Percentiles rank a stretch among this genome's conserved stretches.
phyloP scores from a whole-genome alignment of 2,888 invertebrate genomes.

The Ptilodon capucinus region DNA sequence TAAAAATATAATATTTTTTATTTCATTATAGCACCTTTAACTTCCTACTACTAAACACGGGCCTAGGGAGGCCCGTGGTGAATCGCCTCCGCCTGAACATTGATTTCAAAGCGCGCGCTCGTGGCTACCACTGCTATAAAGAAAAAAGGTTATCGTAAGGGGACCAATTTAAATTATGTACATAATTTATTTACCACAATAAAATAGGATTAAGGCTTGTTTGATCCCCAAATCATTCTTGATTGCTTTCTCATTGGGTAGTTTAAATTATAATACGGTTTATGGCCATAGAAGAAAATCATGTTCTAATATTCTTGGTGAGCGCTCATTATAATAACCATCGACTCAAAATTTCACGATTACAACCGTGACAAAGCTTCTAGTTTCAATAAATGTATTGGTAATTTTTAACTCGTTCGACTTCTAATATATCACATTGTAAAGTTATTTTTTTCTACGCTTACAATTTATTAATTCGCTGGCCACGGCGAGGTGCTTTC shows the following conservation, averaged over 20 bases:
- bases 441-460: conserved; percentile 52
- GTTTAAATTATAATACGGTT: conserved; percentile 3
- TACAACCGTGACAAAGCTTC: conserved; percentile 17
- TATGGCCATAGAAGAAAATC: conserved; percentile 7
- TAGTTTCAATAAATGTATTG: conserved; percentile 21
- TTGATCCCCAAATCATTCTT: conserved; percentile 2
- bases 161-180: no score
- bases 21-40: no score
- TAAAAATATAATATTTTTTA: no score
- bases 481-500: conserved; percentile 63
- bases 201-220: no score
- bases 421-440: conserved; percentile 55
- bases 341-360: no score
- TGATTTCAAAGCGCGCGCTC: no score
- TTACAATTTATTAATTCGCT: conserved; percentile 70
- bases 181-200: no score
- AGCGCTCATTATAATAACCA: conserved; percentile 1
- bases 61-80: no score
- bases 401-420: conserved; percentile 39
- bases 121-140: no score
- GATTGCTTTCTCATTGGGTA: background rate
- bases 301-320: background rate
- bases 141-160: no score
- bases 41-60: no score
- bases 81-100: no score